Conservation (phyloP, 2,113 vertebrate species). For the Chrysochloris asiatica region DNA sequence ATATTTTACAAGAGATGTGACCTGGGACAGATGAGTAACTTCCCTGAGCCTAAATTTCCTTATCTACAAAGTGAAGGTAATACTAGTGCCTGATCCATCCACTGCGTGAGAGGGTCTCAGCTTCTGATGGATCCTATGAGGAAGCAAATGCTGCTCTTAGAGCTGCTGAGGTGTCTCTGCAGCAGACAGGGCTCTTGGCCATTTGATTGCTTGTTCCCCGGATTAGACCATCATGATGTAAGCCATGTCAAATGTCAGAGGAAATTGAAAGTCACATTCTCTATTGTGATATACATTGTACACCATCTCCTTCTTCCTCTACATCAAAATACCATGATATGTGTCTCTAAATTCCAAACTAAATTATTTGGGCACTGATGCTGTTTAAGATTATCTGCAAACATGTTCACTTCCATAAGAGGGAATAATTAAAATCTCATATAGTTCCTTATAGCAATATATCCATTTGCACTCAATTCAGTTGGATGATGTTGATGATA, state of each 20-base stretch:
- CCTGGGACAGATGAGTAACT: neutral
- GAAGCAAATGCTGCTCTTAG: neutral
- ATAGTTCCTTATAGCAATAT: slow-evolving; percentile 40
- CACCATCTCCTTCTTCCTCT: neutral
- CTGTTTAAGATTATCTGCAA: slow-evolving; percentile 59
- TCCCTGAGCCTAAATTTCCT: slow-evolving; percentile 18
- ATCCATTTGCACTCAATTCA: slow-evolving; percentile 54
- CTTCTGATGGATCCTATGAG: neutral
- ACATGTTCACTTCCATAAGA: slow-evolving; percentile 65
- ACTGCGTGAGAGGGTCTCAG: neutral
- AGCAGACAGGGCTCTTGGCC: neutral
- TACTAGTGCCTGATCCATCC: neutral
- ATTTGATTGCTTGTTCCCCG: slow-evolving; percentile 31
- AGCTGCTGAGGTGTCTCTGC: neutral
- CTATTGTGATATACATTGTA: neutral
- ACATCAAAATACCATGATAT: slow-evolving; percentile 43
- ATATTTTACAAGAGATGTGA: neutral
- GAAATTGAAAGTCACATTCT: slow-evolving; percentile 22
- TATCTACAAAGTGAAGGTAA: slow-evolving; percentile 3
- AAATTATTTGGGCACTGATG: slow-evolving; percentile 35
- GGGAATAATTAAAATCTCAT: slow-evolving; percentile 67
- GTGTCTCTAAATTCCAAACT: slow-evolving; percentile 24
- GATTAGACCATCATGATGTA: neutral
- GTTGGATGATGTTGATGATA: slow-evolving; percentile 27
- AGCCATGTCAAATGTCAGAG: neutral